Conservation (phyloP, 2,113 vertebrate genomes). For the Carettochelys insculpta region DNA sequence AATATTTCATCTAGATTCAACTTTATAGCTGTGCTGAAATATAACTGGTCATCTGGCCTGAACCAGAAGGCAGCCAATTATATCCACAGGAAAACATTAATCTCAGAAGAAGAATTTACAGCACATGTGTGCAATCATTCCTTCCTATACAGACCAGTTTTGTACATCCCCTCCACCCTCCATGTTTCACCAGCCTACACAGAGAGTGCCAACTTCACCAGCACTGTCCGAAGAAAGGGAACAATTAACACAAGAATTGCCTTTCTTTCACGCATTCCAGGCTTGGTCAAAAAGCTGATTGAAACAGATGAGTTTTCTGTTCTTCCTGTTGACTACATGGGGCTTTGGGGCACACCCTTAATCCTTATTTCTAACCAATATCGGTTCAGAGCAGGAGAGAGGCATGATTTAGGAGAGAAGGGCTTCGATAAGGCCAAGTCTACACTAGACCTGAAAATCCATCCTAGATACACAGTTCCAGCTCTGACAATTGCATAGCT, state of each 20-base stretch:
- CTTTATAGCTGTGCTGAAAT: constrained; percentile 52
- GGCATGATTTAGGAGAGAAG: background rate
- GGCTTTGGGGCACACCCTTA: constrained; percentile 16
- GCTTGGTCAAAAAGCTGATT: constrained; percentile 9
- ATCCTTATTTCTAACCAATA: background rate
- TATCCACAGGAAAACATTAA: constrained; percentile 74
- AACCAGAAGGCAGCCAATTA: constrained; percentile 61
- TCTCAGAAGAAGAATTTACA: constrained; percentile 61
- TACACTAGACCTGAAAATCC: no score
- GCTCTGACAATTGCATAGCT: no score
- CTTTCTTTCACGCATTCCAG: constrained; percentile 45
- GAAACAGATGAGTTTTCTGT: background rate
- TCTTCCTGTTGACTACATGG: constrained; percentile 17
- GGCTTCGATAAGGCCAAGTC: background rate
- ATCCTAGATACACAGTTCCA: no score
- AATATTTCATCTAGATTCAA: constrained; percentile 62
- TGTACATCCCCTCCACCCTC: constrained; percentile 35
- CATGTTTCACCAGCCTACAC: background rate
- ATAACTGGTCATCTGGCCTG: constrained; percentile 57
- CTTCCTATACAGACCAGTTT: constrained; percentile 46
- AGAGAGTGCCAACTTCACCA: constrained; percentile 44
- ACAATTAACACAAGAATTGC: constrained; percentile 49
- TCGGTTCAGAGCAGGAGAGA: background rate
- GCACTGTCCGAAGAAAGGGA: constrained; percentile 36
- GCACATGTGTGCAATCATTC: constrained; percentile 65